Evolutionary conservation across 2,888 invertebrate genomes (phyloP).

Genomic region (Creontiades dilutus): DNA sequence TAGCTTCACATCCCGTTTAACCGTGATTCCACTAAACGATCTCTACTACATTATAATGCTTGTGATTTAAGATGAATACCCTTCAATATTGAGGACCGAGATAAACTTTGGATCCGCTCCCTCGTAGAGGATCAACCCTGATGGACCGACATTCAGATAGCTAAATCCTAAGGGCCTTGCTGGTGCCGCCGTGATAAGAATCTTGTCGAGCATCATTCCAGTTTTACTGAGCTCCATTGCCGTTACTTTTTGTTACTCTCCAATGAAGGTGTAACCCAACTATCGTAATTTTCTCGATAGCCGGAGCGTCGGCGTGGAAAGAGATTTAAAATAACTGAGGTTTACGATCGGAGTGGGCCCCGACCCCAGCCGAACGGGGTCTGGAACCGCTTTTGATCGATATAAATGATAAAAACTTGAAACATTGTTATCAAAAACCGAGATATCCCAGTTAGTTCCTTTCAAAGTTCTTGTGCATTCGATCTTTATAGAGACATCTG

Average conservation of each 20-base stretch:
- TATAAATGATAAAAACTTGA: not conserved
- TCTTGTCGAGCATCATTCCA: not conserved
- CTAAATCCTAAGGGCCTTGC: not conserved
- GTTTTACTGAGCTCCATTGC: not conserved
- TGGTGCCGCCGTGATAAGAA: not conserved
- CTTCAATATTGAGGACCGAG: too few relatives aligned
- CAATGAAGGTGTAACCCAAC: not conserved
- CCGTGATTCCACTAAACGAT: too few relatives aligned
- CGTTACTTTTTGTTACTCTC: constrained; percentile 10
- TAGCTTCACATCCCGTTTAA: too few relatives aligned
- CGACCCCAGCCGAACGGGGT: not conserved
- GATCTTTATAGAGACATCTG: too few relatives aligned
- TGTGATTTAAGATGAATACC: too few relatives aligned
- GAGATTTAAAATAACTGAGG: not conserved
- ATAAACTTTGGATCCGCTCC: too few relatives aligned
- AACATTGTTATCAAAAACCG: not conserved
- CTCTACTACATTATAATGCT: too few relatives aligned
- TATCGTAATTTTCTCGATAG: constrained; percentile 1
- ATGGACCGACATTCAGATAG: too few relatives aligned
- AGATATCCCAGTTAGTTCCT: too few relatives aligned
- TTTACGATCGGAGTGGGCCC: not conserved
- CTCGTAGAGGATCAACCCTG: too few relatives aligned
- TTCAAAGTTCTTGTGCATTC: too few relatives aligned
- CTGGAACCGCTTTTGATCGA: not conserved
- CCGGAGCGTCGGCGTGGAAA: not conserved